Base-by-base conservation (phyloP, 2,113 vertebrate genomes). In the Gadus chalcogrammus region DNA sequence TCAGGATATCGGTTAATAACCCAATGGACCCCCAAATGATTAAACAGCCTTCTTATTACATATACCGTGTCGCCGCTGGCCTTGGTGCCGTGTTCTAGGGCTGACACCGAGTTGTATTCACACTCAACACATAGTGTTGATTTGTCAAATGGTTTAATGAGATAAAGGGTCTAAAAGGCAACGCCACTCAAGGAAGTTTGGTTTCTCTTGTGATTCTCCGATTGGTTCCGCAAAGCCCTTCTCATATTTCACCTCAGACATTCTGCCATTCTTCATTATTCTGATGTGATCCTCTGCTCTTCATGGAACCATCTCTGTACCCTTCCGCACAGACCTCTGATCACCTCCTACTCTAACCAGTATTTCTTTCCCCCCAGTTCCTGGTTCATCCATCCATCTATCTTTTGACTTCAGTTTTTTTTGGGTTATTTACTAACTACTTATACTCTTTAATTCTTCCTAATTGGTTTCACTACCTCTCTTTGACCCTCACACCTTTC, bases 1-100 rank as follows among this genome's bases (percentile, higher is more conserved):
- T 89, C 79, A 82, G 64, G 28, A 78, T 69, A 90, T 91, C 84
- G 70, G 81, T 79, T 89, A 85, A 83, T 85, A 88, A 79, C 70
- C 68, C 66, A 18, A 9, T 70, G 63, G 60, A 35, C 65, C 81
- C 63, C 69, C 7, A 72, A 16, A 16, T 82, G 83, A 85, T 85
- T 87, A 75, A 74, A 56, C 31, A 62, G 20, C 67, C 59, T 12
- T 68, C 61, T 60, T 61, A 61, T 72, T 67, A 16, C 38, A 60
- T 20, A 60, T 20, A 62, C 38, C n/a, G 17, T n/a, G n/a, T 17
- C 27, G 31, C 18, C 22, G 20, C 16, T 5, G 24, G 3, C 18
- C 11, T 24, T 13, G 8, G 61, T 2, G 61, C 11, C 65, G 48
- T 60, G 58, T 17, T n/a, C 53, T 16, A 55, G 12, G 53, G 12